Evolutionary conservation across 2,888 invertebrate species (phyloP), one percentile per base, ranked within the genome.

Genomic region (Drosophila falleni): DNA sequence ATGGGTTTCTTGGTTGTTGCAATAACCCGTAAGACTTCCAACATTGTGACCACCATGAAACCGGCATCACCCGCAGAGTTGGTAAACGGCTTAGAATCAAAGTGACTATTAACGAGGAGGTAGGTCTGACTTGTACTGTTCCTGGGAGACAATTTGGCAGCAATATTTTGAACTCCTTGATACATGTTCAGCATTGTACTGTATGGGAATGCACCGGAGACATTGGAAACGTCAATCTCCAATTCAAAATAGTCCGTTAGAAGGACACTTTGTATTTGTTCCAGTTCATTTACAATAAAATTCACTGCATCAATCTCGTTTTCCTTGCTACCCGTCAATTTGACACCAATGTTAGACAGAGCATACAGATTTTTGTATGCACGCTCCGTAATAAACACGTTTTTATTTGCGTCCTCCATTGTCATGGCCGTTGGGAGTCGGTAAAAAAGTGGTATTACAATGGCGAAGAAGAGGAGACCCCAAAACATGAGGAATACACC

Each of bases 71-170:
- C 51, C 62, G 68, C 55, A 77, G 78, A 74, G 89, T 97, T 95
- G 78, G 97, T 97, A 80, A 95, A 96, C 15, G 97, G 95, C 71
- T 97, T 97, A 39, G 97, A 95, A 92, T 99, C 99, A 92, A 97
- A 98, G 91, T 99, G 99, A 79, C 98, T 97, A 93, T 92, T 92
- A 60, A 99, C 93, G 26, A 98, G 93, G 3, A 92, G 67, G 49
- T 88, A 89, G 10, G 86, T 84, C 16, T 89, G 64, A 37, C 80
- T 83, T 2, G 31, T 75, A 11, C 46, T 63, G 42, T 80, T 80
- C 42, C 81, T 91, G 2, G 90, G 76, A 1, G 80, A 73, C 5
- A 92, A 64, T 72, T 90, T 91, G 0, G 91, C 90, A 1, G 90
- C 85, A 55, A 92, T 59, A 79, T 92, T 92, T 74, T 92, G 92